phyloP scores from a whole-genome alignment of 2,888 invertebrate genomes.

The Agrypnus murinus region DNA sequence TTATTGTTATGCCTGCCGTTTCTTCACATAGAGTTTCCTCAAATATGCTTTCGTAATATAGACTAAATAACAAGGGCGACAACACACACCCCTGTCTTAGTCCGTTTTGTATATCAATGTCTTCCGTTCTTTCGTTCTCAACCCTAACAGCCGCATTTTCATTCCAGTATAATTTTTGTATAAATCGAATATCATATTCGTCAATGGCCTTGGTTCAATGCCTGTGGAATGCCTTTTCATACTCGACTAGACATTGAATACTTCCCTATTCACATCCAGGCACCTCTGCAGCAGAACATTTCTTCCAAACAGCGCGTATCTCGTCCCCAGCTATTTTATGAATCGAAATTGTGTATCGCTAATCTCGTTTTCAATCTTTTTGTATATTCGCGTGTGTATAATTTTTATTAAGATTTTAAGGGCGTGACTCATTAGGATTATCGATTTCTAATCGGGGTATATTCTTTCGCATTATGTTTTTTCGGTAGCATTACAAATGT shows the following conservation, averaged over 20 bases:
- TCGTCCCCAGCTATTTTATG: neutral
- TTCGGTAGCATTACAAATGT: too few species aligned
- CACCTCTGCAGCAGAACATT: slow-evolving; percentile 4
- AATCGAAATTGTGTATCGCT: neutral
- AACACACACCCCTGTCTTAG: slow-evolving; percentile 28
- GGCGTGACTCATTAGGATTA: too few species aligned
- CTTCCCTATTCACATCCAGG: slow-evolving; percentile 1
- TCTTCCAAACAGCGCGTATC: slow-evolving; percentile 10
- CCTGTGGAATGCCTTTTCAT: neutral
- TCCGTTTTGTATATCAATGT: slow-evolving; percentile 27
- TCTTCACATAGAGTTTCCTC: neutral
- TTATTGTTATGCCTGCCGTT: slow-evolving; percentile 17
- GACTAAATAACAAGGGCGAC: slow-evolving; percentile 26
- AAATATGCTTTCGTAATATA: slow-evolving; percentile 32
- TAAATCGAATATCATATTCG: slow-evolving; percentile 8
- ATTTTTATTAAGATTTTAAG: too few species aligned
- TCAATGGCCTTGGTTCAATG: slow-evolving; percentile 2
- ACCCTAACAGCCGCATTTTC: neutral
- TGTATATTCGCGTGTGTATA: too few species aligned
- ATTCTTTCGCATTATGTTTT: too few species aligned
- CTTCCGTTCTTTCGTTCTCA: slow-evolving; percentile 9
- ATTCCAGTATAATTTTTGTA: slow-evolving; percentile 5
- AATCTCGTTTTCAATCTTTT: neutral
- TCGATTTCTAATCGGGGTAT: too few species aligned
- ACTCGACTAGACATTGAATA: slow-evolving; percentile 3